Conservation (phyloP, 2,113 vertebrate species). For the Tonatia bakeri region DNA sequence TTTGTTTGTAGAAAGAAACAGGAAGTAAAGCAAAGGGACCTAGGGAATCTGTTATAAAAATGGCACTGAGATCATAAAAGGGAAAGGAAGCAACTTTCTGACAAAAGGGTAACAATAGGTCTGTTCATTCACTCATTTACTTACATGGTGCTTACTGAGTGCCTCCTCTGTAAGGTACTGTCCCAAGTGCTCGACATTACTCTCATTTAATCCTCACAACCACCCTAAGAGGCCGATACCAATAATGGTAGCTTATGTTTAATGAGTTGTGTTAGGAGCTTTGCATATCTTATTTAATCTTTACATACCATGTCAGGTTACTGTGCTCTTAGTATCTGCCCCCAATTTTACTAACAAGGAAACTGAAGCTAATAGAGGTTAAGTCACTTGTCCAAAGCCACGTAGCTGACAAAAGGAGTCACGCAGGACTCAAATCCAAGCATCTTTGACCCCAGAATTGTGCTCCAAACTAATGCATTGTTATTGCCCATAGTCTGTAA, state of each 20-base stretch:
- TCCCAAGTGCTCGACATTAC: not conserved
- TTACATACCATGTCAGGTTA: not conserved
- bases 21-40: not conserved
- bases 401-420: not conserved
- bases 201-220: not conserved
- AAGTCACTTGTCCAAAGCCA: not conserved
- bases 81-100: conserved; percentile 27
- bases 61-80: not conserved
- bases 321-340: not conserved
- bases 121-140: conserved; percentile 18
- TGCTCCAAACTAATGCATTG: not conserved
- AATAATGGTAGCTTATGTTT: not conserved
- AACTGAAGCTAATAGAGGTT: not conserved
- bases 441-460: not conserved
- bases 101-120: not conserved
- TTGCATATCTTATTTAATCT: not conserved
- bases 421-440: not conserved
- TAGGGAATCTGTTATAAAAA: conserved; percentile 35
- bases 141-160: not conserved
- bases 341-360: not conserved
- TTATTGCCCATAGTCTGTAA: not conserved
- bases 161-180: not conserved
- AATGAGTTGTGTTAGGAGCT: not conserved
- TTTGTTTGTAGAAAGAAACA: conserved; percentile 36
- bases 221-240: not conserved